phyloP scores from a whole-genome alignment of 2,113 vertebrate species.

The Blennius ocellaris region DNA sequence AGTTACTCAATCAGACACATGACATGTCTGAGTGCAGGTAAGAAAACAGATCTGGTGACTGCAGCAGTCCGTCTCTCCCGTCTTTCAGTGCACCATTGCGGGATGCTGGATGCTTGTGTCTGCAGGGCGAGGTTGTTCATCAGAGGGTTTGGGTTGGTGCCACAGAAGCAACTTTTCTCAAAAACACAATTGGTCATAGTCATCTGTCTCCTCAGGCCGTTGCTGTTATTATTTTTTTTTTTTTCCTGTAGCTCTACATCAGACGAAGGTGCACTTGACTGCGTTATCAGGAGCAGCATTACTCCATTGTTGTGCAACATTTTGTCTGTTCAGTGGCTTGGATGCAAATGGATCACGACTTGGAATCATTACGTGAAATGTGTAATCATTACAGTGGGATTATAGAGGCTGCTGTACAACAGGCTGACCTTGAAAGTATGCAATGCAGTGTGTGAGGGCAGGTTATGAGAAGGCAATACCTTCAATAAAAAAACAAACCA shows the following conservation, averaged over 20 bases:
- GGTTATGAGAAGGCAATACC: background rate
- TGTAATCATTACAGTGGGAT: conserved; percentile 29
- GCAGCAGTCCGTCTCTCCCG: conserved; percentile 56
- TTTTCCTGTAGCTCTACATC: conserved; percentile 55
- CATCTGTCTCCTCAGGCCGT: conserved; percentile 62
- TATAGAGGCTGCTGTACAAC: conserved; percentile 15
- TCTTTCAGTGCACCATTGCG: conserved; percentile 53
- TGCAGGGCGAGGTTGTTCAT: conserved; percentile 71
- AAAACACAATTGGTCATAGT: conserved; percentile 78
- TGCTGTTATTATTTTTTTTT: background rate
- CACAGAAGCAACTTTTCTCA: conserved; percentile 69
- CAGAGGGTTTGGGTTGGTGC: conserved; percentile 70
- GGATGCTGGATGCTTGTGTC: conserved; percentile 64
- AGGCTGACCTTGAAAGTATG: conserved; percentile 21
- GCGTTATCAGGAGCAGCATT: conserved; percentile 32
- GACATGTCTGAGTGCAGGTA: conserved; percentile 58
- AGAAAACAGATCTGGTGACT: conserved; percentile 71
- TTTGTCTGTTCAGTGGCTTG: conserved; percentile 3
- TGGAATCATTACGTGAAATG: conserved; percentile 21
- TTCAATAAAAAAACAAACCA: conserved; percentile 23
- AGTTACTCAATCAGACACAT: conserved; percentile 62
- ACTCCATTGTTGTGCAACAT: conserved; percentile 30
- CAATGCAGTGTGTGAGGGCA: conserved; percentile 1
- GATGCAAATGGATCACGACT: conserved; percentile 14
- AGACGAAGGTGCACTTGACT: conserved; percentile 42